Base-by-base conservation (phyloP, 2,113 vertebrate species). In the Naja naja region DNA sequence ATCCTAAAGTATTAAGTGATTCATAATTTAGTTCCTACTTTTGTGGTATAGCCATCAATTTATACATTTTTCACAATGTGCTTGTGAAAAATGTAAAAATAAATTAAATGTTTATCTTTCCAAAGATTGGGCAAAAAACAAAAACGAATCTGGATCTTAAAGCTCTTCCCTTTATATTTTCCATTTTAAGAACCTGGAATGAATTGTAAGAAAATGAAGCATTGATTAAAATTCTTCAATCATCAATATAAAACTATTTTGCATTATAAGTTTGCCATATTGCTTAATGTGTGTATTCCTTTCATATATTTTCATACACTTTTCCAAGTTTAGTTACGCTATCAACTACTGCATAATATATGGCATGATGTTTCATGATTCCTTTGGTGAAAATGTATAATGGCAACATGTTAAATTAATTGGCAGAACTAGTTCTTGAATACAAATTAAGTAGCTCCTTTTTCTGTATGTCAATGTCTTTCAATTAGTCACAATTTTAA, bases 1-100 rank as follows among this genome's bases (percentile, higher is more conserved):
- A 95, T 97, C 94, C 43, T 92, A 88, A 85, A 93, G 47, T 92
- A 55, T 91, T 88, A 85, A 87, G 85, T 49, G 55, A 89, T 39
- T 81, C 34, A 81, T 81, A 81, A 81, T 81, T 81, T 81, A 43
- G 34, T 81, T 81, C 18, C 3, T 34, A 39, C 7, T 43, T 22
- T 43, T 81, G 18, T 81, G 74, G 74, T 43, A 81, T 7, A 81
- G 7, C 34, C 34, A 81, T 43, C 34, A 81, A 81, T 3, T 81
- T 81, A 81, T 9, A 81, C 7, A 43, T 58, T 91, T 58, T 87
- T 86, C 1, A 89, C 88, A 86, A 52, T 95, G 96, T 96, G 95
- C 96, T 97, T 90, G 58, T 95, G 49, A 87, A 0, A 90, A 74
- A 74, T 92, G 18, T 93, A 81, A 43, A 81, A 81, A 39, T 43